Base-by-base conservation (phyloP, 2,113 vertebrate species). In the Ceyx cyanopectus region DNA sequence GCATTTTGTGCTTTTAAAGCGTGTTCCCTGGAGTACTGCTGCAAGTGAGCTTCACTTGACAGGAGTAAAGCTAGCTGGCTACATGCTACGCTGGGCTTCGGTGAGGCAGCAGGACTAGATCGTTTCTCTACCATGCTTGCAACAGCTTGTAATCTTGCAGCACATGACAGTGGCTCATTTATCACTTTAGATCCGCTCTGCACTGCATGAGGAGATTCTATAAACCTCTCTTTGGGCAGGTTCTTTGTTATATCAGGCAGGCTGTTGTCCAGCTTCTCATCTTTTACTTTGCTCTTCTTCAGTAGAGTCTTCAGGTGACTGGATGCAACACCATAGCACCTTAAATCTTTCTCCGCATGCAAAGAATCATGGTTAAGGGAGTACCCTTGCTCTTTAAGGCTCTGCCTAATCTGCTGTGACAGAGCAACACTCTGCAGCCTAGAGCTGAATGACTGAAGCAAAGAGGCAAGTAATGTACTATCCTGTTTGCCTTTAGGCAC, bases 381-480 rank as follows among this genome's bases (percentile, higher is more conserved):
- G 85, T 98, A 97, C 27, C 98, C 98, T 97, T 99, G 94, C 94
- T 98, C 98, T 95, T 98, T 98, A 87, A 98, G 97, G 94, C 98
- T 98, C 96, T 98, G 98, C 85, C 95, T 98, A 92, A 98, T 97
- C 92, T 99, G 98, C 96, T 99, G 99, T 67, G 99, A 99, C 98
- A 99, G 97, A 74, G 99, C 99, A 94, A 99, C 99, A 43, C 98
- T 99, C 96, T 99, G 99, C 79, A 99, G 98, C 93, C 99, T 97
- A 29, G 99, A 99, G 97, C 99, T 99, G 97, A 99, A 99, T 6
- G 99, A 99, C 98, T 99, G 99, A 82, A 99, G 99, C 97, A 99
- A 95, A 95, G 99, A 99, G 80, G 99, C 99, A 94, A 99, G 97
- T 95, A 99, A 98, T 41, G 99, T 99, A 97, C 99, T 99, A 97